Conservation (phyloP, 2,888 invertebrate species). For the Cantharis rufa region DNA sequence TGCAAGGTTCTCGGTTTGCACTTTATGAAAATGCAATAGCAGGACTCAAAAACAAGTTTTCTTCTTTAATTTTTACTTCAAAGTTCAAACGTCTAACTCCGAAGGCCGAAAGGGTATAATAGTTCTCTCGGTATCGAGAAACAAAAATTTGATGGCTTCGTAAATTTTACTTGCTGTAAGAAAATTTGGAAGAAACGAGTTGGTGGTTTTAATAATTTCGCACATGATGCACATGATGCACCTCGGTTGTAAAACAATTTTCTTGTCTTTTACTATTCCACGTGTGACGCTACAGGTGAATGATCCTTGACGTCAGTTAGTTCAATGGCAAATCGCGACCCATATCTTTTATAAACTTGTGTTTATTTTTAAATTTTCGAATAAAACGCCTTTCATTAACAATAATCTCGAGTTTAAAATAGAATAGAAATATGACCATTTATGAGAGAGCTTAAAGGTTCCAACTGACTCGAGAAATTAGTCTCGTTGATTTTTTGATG, state of each 20-base stretch:
- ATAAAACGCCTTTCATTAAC: background rate
- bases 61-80: background rate
- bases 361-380: conserved; percentile 7
- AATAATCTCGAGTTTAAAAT: background rate
- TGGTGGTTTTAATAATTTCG: background rate
- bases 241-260: conserved; percentile 44
- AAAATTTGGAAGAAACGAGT: background rate
- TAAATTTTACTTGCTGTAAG: background rate
- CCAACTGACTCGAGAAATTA: background rate
- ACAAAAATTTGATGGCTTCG: background rate
- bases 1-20: background rate
- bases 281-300: conserved; percentile 57
- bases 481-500: background rate
- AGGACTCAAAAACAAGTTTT: background rate
- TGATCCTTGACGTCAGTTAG: conserved; percentile 56
- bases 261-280: conserved; percentile 52
- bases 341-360: conserved; percentile 46
- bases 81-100: background rate
- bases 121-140: background rate
- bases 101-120: background rate
- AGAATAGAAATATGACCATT: background rate
- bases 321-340: conserved; percentile 60
- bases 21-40: background rate
- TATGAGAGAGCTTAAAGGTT: background rate
- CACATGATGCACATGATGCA: conserved; percentile 29